Evolutionary conservation across 2,113 vertebrate species (phyloP).

Genomic region (Silurus meridionalis): DNA sequence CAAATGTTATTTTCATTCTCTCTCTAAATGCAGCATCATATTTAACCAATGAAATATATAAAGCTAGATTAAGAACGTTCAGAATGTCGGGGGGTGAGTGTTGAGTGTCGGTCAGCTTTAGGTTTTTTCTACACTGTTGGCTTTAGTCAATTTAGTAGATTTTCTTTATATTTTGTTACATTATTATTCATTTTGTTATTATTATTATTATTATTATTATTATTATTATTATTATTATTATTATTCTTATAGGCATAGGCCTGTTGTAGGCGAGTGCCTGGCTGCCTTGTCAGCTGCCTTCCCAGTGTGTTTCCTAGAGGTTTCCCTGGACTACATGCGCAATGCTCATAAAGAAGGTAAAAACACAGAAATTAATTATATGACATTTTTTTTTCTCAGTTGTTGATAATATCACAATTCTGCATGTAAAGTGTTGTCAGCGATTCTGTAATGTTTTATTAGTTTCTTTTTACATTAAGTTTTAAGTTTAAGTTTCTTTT

Average conservation of each 20-base stretch:
- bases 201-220: background rate
- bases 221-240: background rate
- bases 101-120: too few relatives aligned
- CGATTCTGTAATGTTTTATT: background rate
- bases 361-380: background rate
- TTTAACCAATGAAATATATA: too few relatives aligned
- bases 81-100: too few relatives aligned
- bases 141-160: too few relatives aligned
- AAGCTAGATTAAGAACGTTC: too few relatives aligned
- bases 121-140: too few relatives aligned
- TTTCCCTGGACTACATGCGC: slow-evolving; percentile 81
- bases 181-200: background rate
- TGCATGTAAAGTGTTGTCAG: background rate
- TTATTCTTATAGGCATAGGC: slow-evolving; percentile 76
- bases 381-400: too few relatives aligned
- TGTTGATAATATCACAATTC: background rate
- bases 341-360: slow-evolving; percentile 80
- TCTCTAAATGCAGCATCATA: too few relatives aligned
- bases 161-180: background rate
- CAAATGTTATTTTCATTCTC: too few relatives aligned
- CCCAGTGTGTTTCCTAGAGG: slow-evolving; percentile 92
- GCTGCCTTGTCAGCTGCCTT: slow-evolving; percentile 86
- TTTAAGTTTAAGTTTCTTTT: background rate
- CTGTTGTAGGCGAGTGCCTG: slow-evolving; percentile 84
- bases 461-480: background rate